A percentile compares a stretch with the other conserved stretches of the same genome.
Evolutionary conservation across 2,113 vertebrate genomes (phyloP).

Genomic region (Barnardius zonarius): DNA sequence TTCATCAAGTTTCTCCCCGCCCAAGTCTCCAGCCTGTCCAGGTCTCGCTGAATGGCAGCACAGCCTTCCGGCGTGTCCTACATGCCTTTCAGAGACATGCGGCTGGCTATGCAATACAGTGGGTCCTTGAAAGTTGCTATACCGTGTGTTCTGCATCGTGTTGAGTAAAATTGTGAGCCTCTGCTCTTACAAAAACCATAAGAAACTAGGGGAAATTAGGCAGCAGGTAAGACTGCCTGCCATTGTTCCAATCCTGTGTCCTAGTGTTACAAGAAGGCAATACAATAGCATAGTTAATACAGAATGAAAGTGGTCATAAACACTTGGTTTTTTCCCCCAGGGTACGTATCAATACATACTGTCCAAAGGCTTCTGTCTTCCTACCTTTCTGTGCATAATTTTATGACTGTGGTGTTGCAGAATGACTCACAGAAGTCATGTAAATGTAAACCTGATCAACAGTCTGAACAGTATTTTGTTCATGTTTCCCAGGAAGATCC

Average conservation of each 20-base stretch:
- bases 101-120: not conserved
- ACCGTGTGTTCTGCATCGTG: not conserved
- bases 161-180: not conserved
- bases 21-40: too few relatives aligned
- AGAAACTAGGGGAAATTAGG: not conserved
- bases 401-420: not conserved
- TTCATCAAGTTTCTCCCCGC: too few relatives aligned
- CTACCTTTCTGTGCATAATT: not conserved
- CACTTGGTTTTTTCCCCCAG: not conserved
- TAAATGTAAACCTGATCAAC: not conserved
- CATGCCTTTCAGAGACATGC: rapidly evolving
- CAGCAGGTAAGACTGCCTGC: not conserved
- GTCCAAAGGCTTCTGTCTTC: not conserved
- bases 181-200: not conserved
- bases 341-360: not conserved
- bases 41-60: too few relatives aligned
- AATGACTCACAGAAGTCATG: not conserved
- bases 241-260: not conserved
- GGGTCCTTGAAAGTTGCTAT: not conserved
- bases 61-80: too few relatives aligned
- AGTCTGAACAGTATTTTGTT: not conserved
- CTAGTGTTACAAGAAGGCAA: not conserved
- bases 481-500: not conserved
- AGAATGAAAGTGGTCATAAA: not conserved
- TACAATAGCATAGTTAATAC: not conserved